Percentiles rank a stretch among this genome's conserved stretches.
Conservation (phyloP, 2,113 vertebrate species). For the Circaetus gallicus region DNA sequence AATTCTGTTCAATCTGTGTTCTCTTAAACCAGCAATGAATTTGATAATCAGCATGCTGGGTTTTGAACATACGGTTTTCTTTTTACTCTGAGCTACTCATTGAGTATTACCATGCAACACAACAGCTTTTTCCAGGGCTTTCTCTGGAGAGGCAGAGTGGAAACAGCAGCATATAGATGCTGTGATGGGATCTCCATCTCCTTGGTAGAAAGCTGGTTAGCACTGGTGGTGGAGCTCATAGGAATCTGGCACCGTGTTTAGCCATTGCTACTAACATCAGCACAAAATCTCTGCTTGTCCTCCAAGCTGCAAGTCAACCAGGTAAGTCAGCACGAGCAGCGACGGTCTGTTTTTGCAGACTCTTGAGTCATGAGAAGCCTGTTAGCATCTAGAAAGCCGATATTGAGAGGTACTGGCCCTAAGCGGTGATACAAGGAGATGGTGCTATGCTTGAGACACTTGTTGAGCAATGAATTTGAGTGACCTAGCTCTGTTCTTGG, state of each 20-base stretch:
- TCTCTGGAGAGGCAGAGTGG: neutral
- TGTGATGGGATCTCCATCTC: neutral
- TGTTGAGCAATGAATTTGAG: neutral
- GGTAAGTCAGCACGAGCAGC: neutral
- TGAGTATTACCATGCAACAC: neutral
- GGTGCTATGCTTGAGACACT: neutral
- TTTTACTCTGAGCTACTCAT: neutral
- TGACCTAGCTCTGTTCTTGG: neutral
- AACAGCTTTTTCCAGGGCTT: neutral
- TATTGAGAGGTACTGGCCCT: neutral
- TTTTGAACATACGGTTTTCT: neutral
- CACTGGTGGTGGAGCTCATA: neutral
- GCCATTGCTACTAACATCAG: neutral
- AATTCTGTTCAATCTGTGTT: conserved; percentile 7
- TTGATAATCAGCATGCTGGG: neutral
- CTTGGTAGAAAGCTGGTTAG: neutral
- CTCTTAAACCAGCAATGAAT: conserved; percentile 3
- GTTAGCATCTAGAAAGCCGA: neutral
- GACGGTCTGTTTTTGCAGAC: neutral
- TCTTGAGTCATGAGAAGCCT: neutral
- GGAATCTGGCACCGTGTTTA: neutral
- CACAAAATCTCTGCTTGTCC: neutral
- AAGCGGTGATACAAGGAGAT: neutral
- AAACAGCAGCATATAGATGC: neutral
- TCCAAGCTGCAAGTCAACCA: neutral